Conservation (phyloP, 2,888 invertebrate species). For the Lepidocyrtoides sp. region DNA sequence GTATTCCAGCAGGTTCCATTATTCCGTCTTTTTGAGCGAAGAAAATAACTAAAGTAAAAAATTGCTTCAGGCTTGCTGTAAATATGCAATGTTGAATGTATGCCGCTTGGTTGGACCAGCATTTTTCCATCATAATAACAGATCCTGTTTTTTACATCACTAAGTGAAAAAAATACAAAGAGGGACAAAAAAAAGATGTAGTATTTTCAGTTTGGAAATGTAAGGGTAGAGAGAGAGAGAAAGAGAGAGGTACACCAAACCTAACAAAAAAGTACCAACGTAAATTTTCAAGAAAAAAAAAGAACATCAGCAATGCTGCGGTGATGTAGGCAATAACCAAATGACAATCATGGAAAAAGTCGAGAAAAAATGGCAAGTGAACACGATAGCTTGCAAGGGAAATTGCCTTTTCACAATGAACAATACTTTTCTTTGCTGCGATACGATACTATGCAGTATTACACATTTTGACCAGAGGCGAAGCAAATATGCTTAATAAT, state of each 20-base stretch:
- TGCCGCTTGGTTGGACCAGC: slow-evolving; percentile 23
- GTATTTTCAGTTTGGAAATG: background rate
- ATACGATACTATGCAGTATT: background rate
- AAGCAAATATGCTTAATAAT: background rate
- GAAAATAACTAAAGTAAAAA: slow-evolving; percentile 47
- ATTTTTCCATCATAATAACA: slow-evolving; percentile 40
- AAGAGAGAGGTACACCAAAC: background rate
- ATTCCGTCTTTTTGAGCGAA: slow-evolving; percentile 53
- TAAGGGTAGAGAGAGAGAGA: background rate
- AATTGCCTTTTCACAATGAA: slow-evolving; percentile 37
- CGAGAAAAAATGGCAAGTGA: slow-evolving; percentile 7
- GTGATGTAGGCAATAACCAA: background rate
- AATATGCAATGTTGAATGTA: slow-evolving; percentile 40
- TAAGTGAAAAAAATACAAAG: slow-evolving; percentile 13
- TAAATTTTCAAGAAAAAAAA: background rate
- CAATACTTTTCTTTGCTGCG: background rate
- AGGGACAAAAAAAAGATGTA: background rate
- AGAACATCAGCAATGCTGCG: background rate
- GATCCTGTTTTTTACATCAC: slow-evolving; percentile 10
- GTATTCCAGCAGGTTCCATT: slow-evolving; percentile 63
- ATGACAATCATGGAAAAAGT: background rate
- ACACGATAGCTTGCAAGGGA: slow-evolving; percentile 14
- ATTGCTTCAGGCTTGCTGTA: slow-evolving; percentile 64
- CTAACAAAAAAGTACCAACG: background rate
- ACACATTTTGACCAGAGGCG: background rate